phyloP scores from a whole-genome alignment of 2,888 invertebrate species.

The Chouioia cunea region DNA sequence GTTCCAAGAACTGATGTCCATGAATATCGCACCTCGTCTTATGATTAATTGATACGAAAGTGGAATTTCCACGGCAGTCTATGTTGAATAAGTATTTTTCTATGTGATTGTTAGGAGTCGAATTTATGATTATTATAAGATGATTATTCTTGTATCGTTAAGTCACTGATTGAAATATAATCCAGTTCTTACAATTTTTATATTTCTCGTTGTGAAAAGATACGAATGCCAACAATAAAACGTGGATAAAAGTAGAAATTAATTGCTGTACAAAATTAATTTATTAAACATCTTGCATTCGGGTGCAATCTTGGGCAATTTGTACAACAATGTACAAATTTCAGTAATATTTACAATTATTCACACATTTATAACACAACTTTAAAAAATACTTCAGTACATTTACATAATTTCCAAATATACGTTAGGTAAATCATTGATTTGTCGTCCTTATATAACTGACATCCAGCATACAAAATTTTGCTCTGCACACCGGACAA shows the following conservation, averaged over 20 bases:
- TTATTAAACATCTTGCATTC: slow-evolving; percentile 20
- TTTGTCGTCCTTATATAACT: slow-evolving; percentile 52
- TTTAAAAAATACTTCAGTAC: slow-evolving; percentile 11
- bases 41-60: slow-evolving; percentile 74
- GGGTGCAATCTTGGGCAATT: slow-evolving; percentile 5
- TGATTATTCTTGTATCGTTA: background rate
- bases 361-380: slow-evolving; percentile 15
- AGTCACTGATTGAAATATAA: background rate
- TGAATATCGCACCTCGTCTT: slow-evolving; percentile 97
- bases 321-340: slow-evolving; percentile 32
- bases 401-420: background rate
- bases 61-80: too few species aligned
- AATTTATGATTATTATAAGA: background rate
- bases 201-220: background rate
- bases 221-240: slow-evolving; percentile 1
- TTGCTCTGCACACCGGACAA: slow-evolving; percentile 89
- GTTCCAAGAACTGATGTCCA: slow-evolving; percentile 99
- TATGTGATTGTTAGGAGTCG: slow-evolving; percentile 3
- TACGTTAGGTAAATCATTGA: slow-evolving; percentile 17
- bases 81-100: slow-evolving; percentile 1
- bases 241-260: slow-evolving; percentile 1
- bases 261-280: slow-evolving; percentile 26
- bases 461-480: slow-evolving; percentile 89
- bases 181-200: background rate
- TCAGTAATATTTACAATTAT: slow-evolving; percentile 41